Percentiles rank a stretch among this genome's conserved stretches.
phyloP scores from a whole-genome alignment of 1,140 invertebrate genomes.

The Pomacea maculata region DNA sequence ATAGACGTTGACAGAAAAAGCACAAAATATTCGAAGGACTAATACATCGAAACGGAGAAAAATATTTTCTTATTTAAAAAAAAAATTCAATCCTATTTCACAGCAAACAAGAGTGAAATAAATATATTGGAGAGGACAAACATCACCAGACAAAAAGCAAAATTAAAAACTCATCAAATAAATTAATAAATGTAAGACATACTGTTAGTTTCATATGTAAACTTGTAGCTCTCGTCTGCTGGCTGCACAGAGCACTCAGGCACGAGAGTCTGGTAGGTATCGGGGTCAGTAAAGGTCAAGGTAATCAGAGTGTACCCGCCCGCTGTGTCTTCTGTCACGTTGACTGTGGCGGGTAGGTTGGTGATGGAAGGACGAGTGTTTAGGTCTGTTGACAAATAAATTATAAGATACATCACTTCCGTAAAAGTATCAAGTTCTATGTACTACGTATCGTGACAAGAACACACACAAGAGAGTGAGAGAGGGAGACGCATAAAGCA shows the following conservation, averaged over 20 bases:
- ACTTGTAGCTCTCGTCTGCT: conserved; percentile 11
- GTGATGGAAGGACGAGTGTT: conserved; percentile 12
- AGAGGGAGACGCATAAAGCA: no score
- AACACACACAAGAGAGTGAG: no score
- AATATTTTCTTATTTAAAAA: no score
- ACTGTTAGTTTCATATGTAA: conserved; percentile 12
- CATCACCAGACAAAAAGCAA: no score
- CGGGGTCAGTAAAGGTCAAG: conserved; percentile 12
- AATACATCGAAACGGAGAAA: no score
- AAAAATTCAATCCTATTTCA: no score
- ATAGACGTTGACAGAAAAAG: no score
- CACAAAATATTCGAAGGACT: no score
- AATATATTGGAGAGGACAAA: background rate
- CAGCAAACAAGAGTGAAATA: no score
- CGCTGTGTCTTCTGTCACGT: conserved; percentile 6
- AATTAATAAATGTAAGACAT: background rate
- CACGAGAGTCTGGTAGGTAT: background rate
- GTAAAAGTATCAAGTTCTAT: no score
- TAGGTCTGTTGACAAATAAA: conserved; percentile 4
- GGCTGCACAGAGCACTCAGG: conserved; percentile 19
- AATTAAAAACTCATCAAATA: background rate
- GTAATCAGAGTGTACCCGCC: background rate
- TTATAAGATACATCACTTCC: no score
- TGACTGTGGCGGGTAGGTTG: conserved; percentile 16
- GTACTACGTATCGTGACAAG: no score